Conservation (phyloP, 2,113 vertebrate species). For the Seriola quinqueradiata region DNA sequence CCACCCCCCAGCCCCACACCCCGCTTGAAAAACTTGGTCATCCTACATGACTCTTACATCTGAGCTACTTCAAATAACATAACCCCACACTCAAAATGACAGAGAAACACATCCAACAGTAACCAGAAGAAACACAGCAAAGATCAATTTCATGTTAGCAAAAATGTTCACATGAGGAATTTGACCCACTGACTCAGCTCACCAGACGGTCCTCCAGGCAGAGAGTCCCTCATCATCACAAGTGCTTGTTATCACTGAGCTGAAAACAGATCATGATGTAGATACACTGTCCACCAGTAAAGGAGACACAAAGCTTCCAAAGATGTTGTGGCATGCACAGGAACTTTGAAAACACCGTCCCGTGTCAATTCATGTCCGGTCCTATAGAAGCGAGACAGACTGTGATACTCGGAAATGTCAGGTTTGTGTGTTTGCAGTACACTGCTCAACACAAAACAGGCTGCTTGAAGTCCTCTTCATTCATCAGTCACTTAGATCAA, state of each 20-base stretch:
- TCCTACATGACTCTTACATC: constrained; percentile 38
- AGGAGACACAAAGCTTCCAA: constrained; percentile 53
- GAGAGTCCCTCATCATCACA: constrained; percentile 42
- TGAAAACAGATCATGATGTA: constrained; percentile 30
- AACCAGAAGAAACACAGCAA: constrained; percentile 72
- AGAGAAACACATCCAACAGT: constrained; percentile 69
- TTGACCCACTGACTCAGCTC: constrained; percentile 17
- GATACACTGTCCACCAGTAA: constrained; percentile 48
- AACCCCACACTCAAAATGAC: constrained; percentile 63
- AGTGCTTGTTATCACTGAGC: constrained; percentile 42
- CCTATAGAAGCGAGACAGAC: constrained; percentile 22
- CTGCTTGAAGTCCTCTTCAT: constrained; percentile 45
- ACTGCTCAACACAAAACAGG: constrained; percentile 25
- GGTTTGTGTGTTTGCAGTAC: constrained; percentile 38
- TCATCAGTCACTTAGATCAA: constrained; percentile 35
- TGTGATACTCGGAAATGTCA: constrained; percentile 37
- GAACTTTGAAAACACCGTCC: constrained; percentile 58
- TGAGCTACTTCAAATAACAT: constrained; percentile 61
- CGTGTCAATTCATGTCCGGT: constrained; percentile 41
- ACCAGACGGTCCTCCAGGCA: constrained; percentile 14
- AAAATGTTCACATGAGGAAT: constrained; percentile 53
- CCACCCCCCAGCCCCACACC: not conserved
- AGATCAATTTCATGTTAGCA: constrained; percentile 65
- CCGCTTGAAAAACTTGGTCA: constrained; percentile 18
- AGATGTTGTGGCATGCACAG: constrained; percentile 72